Percentiles rank a stretch among this genome's conserved stretches.
Evolutionary conservation across 2,888 invertebrate species (phyloP).

Genomic region (Amiota minor): DNA sequence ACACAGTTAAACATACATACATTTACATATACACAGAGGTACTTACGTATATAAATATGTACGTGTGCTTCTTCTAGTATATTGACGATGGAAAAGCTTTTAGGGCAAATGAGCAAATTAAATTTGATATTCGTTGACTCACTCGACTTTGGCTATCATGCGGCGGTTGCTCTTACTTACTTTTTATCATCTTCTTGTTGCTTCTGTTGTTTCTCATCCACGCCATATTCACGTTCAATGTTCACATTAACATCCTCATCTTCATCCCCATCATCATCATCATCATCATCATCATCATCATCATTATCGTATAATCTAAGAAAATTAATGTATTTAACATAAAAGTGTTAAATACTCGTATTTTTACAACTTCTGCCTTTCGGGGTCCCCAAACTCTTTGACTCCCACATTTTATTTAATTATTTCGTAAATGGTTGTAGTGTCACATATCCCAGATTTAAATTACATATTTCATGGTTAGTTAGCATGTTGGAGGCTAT

Average conservation of each 20-base stretch:
- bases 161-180: conserved; percentile 1
- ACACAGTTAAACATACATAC: background rate
- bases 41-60: background rate
- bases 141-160: conserved; percentile 20
- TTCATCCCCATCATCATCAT: no score
- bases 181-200: background rate
- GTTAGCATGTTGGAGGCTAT: no score
- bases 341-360: conserved; percentile 64
- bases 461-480: no score
- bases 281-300: background rate
- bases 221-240: no score
- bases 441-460: no score
- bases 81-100: conserved; percentile 57
- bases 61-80: background rate
- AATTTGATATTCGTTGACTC: conserved; percentile 59
- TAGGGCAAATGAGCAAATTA: conserved; percentile 67
- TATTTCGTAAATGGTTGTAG: background rate
- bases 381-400: conserved; percentile 24
- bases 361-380: conserved; percentile 36
- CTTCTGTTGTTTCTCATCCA: background rate
- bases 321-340: conserved; percentile 65
- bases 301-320: conserved; percentile 53
- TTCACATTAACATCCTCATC: no score
- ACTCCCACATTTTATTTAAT: conserved; percentile 34
- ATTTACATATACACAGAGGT: background rate